Conservation (phyloP, 2,113 vertebrate genomes). For the Oxyura jamaicensis region DNA sequence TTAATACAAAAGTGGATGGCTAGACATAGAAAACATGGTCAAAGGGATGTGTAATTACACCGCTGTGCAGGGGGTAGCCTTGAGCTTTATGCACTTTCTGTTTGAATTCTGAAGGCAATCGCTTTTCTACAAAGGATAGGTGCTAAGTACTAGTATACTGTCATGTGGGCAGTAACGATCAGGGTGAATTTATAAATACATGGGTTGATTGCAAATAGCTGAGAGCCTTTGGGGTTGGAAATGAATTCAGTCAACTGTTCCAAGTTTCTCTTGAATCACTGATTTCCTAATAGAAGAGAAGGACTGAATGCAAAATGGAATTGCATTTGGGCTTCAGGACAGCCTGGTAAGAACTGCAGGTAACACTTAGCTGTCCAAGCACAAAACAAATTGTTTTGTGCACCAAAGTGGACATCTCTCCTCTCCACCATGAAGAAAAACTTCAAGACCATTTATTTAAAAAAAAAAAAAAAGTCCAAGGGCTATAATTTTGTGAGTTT, state of each 20-base stretch:
- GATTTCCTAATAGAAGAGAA: not conserved
- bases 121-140: not conserved
- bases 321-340: not conserved
- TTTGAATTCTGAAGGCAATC: not conserved
- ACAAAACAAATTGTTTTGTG: not conserved
- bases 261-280: not conserved
- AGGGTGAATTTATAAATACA: slow-evolving; percentile 9
- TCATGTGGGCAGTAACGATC: slow-evolving; percentile 1
- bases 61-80: not conserved
- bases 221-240: not conserved
- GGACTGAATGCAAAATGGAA: not conserved
- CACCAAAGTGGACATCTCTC: not conserved
- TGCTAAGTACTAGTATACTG: not conserved
- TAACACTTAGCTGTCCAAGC: not conserved
- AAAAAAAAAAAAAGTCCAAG: not conserved
- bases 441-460: not conserved
- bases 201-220: not conserved
- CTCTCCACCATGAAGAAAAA: not conserved
- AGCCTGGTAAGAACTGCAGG: not conserved
- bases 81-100: not conserved
- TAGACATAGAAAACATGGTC: accelerated
- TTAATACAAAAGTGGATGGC: not conserved
- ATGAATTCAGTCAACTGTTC: not conserved
- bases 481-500: not conserved
- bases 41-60: not conserved